Evolutionary conservation across 2,113 vertebrate genomes (phyloP).

Genomic region (Theristicus caerulescens): DNA sequence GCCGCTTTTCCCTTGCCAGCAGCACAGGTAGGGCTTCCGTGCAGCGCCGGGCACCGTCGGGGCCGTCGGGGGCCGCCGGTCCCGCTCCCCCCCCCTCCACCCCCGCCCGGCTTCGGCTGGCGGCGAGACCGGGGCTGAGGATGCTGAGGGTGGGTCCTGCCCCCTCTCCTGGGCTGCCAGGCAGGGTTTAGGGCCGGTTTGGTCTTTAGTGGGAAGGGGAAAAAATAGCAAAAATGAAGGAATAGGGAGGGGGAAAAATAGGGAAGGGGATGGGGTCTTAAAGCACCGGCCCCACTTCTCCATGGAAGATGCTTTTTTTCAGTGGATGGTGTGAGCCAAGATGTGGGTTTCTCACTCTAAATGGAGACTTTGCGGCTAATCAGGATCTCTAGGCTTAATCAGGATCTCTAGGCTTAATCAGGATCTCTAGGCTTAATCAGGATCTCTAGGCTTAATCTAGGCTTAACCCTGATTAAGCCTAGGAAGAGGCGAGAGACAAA

Average conservation of each 20-base stretch:
- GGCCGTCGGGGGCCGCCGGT: background rate
- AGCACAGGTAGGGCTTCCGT: constrained; percentile 27
- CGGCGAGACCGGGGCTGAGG: background rate
- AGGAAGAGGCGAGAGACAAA: background rate
- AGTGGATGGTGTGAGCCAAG: background rate
- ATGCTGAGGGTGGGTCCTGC: background rate
- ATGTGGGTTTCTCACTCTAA: background rate
- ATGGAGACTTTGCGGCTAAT: background rate
- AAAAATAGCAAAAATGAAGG: background rate
- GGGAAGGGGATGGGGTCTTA: background rate
- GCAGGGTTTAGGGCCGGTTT: background rate
- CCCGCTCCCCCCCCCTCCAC: no score
- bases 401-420: background rate
- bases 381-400: background rate
- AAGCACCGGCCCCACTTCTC: background rate
- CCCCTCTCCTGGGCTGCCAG: background rate
- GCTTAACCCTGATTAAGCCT: no score
- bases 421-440: background rate
- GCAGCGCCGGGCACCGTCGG: background rate
- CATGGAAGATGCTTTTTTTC: background rate
- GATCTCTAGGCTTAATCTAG: background rate
- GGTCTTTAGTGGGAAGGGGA: background rate
- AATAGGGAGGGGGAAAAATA: accelerated
- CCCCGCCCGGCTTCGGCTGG: background rate
- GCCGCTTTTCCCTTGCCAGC: background rate